Conservation (phyloP, 92 coral and sea anemone genomes). For the Hydrozoanthus gracilis region DNA sequence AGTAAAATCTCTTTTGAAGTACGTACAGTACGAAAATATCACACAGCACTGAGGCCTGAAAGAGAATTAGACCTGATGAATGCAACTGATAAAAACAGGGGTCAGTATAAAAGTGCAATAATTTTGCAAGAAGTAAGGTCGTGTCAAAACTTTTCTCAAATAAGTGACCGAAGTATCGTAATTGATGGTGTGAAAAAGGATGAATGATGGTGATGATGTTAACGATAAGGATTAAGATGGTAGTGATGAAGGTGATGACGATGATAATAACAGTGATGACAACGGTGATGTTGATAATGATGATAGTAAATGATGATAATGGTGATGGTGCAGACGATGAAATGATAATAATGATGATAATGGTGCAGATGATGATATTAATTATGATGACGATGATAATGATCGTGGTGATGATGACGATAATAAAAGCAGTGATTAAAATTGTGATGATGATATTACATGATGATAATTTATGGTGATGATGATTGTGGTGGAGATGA, state of each 20-base stretch:
- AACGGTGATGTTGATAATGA: not conserved
- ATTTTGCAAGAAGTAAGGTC: not conserved
- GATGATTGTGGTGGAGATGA: not conserved
- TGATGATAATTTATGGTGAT: not conserved
- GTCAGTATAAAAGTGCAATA: not conserved
- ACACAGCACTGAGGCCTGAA: constrained; percentile 41
- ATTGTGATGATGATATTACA: not conserved
- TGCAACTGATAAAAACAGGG: not conserved
- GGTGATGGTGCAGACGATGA: not conserved
- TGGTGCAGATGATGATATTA: not conserved
- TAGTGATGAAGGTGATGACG: not conserved
- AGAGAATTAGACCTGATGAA: not conserved
- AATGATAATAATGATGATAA: not conserved
- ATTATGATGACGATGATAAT: not conserved
- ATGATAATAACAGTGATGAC: not conserved
- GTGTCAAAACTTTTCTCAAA: not conserved
- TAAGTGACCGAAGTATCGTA: no score
- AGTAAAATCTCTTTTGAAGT: constrained; percentile 25
- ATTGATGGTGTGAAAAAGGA: no score
- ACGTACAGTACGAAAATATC: constrained; percentile 44
- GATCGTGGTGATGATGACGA: not conserved
- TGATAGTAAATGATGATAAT: no score
- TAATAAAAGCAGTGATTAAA: not conserved
- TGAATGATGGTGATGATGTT: not conserved
- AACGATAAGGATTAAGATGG: not conserved